Evolutionary conservation across 2,113 vertebrate genomes (phyloP), one percentile per base, ranked within the genome.

Genomic region (Ageneiosus marmoratus): DNA sequence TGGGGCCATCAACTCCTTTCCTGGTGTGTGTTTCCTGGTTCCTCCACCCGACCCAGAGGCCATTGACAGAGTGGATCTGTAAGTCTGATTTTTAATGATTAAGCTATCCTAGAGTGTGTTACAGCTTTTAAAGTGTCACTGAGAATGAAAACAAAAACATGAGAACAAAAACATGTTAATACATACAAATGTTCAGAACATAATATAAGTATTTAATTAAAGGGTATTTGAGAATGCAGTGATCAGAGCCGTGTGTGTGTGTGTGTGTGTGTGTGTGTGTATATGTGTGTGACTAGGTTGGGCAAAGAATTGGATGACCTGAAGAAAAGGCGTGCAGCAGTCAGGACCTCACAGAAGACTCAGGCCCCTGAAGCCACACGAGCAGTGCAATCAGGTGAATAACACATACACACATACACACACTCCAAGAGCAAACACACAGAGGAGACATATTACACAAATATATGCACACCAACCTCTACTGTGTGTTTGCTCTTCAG

Each of bases 11-110:
- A 95, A 94, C 88, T 89, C 86, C 0, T 93, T 94, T 74, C 98
- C 98, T 1, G 95, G 95, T 46, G 93, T 95, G 83, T 99, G 97
- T 72, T 96, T 99, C 91, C 89, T 89, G 82, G 95, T 99, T 85
- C 96, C 96, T 51, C 95, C 97, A 0, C 96, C 97, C 18, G 96
- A 99, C 88, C 86, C 90, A 0, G 96, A 97, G 0, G 92, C 96
- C 15, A 90, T 94, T 60, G 91, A 94, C 77, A 95, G 88, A 86
- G 93, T 95, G 88, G 95, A 96, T 18, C 90, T 93, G 98, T 99
- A 90, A 91, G 90, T 81, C 60, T 29, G 56, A 79, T 63, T 41
- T 46, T 46, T 2, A 79, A 53, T 1, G 5, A 13, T 24, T 0
- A 51, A 11, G 15, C 46, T 6, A 51, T 73, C 70, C 5, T 7